phyloP scores from a whole-genome alignment of 2,888 invertebrate species.

The Euproctis similis region DNA sequence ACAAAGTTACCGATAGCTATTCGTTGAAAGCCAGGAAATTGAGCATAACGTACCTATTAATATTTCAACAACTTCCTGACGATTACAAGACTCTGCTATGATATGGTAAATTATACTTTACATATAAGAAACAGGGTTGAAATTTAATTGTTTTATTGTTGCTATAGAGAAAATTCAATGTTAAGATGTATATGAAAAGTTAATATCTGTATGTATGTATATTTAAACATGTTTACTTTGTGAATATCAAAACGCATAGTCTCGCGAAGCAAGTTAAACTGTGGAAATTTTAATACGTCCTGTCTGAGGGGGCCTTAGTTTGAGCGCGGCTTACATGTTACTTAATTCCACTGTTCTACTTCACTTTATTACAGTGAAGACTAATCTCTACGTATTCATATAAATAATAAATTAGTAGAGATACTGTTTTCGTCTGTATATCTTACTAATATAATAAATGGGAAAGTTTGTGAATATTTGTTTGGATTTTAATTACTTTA shows the following conservation, averaged over 20 bases:
- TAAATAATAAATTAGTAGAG: too few species aligned
- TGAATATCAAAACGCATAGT: slow-evolving; percentile 51
- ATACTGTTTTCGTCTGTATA: too few species aligned
- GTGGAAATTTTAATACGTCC: slow-evolving; percentile 61
- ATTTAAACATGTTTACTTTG: slow-evolving; percentile 30
- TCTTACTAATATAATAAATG: too few species aligned
- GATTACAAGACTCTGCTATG: slow-evolving; percentile 39
- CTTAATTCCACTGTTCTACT: too few species aligned
- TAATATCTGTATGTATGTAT: slow-evolving; percentile 33
- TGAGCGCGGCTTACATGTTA: slow-evolving; percentile 31
- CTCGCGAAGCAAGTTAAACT: slow-evolving; percentile 54
- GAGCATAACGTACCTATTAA: slow-evolving; percentile 68
- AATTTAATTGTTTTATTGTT: slow-evolving; percentile 15
- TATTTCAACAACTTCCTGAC: slow-evolving; percentile 67
- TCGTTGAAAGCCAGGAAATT: slow-evolving; percentile 70
- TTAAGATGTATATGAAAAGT: too few species aligned
- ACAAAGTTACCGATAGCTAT: slow-evolving; percentile 59
- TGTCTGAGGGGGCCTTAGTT: slow-evolving; percentile 36
- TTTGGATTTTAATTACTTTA: too few species aligned
- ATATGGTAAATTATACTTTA: slow-evolving; percentile 23
- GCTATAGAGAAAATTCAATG: slow-evolving; percentile 32
- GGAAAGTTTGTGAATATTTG: too few species aligned
- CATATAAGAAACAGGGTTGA: slow-evolving; percentile 18
- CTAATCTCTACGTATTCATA: too few species aligned
- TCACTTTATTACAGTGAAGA: too few species aligned